These are phyloP conservation scores for Halcyon leucocephala DNA, from an alignment of 2,797 vertebrate species.

Conservation along the genomic window DNA sequence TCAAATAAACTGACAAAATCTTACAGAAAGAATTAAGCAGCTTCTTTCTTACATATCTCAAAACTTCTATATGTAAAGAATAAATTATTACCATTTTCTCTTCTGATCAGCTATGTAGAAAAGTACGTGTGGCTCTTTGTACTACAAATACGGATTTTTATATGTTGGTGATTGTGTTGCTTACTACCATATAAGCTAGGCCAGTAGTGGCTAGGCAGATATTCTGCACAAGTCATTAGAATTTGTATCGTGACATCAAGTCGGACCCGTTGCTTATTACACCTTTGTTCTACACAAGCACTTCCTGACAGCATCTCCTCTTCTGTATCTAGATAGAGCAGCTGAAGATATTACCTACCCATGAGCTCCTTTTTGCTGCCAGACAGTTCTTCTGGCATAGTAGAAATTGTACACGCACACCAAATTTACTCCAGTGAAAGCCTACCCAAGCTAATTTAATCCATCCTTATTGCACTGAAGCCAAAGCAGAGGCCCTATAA, in stretches of 20 bases:
- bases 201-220: background rate
- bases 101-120: background rate
- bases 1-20: background rate
- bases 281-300: background rate
- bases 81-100: background rate
- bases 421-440: background rate
- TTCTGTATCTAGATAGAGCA: background rate
- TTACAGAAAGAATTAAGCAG: background rate
- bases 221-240: background rate
- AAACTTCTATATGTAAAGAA: background rate
- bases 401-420: background rate
- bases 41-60: background rate
- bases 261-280: background rate
- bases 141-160: background rate
- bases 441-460: background rate
- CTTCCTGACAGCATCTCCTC: background rate
- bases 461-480: background rate
- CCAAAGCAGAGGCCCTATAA: background rate
- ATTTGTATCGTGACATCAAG: background rate
- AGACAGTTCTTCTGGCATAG: background rate
- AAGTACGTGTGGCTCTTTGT: background rate
- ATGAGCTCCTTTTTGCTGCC: background rate
- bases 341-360: background rate
- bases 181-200: background rate
- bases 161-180: background rate